phyloP scores from a whole-genome alignment of 2,113 vertebrate species.

The Recurvirostra avosetta region DNA sequence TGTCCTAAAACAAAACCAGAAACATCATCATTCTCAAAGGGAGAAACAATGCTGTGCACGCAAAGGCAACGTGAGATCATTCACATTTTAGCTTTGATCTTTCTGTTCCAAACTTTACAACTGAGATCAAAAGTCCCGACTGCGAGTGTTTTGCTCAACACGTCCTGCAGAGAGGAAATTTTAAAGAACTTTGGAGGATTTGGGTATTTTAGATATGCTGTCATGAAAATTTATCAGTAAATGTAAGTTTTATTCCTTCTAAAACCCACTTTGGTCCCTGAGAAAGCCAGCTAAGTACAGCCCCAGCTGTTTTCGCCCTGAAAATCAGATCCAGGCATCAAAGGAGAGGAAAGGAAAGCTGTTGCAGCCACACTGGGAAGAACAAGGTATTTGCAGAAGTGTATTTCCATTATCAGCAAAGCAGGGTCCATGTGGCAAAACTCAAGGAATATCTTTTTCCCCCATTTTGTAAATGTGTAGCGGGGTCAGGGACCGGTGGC shows the following conservation, averaged over 20 bases:
- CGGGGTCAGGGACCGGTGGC: fast-evolving
- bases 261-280: neutral
- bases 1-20: neutral
- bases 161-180: neutral
- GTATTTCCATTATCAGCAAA: neutral
- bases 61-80: fast-evolving
- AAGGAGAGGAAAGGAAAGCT: neutral
- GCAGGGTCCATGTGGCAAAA: fast-evolving
- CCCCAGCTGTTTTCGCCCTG: neutral
- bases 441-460: neutral
- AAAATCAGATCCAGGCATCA: neutral
- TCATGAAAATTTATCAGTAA: neutral
- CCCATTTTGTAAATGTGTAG: neutral
- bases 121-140: neutral
- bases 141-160: fast-evolving
- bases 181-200: neutral
- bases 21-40: neutral
- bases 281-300: neutral
- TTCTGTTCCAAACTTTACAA: neutral
- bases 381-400: neutral
- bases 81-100: neutral
- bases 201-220: neutral
- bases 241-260: neutral
- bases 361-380: neutral
- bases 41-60: neutral